Evolutionary conservation across 2,888 invertebrate genomes (phyloP).

Genomic region (Cosmorhoe ocellata): DNA sequence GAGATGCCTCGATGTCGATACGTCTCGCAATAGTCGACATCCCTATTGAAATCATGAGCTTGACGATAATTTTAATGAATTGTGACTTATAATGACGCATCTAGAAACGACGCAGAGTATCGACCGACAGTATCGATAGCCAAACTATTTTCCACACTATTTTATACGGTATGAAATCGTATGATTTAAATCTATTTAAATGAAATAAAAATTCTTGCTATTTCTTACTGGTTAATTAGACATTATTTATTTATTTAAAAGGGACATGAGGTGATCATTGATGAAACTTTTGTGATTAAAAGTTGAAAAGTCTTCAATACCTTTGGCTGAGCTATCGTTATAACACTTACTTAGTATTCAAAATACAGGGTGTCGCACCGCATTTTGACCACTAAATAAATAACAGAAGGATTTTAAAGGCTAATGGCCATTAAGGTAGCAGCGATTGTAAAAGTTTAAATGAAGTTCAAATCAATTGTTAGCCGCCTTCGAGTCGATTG

Average conservation of each 20-base stretch:
- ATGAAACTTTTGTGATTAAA: too few relatives aligned
- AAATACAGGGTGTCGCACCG: slow-evolving; percentile 20
- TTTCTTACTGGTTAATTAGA: too few relatives aligned
- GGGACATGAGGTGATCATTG: too few relatives aligned
- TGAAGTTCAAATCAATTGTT: slow-evolving; percentile 65
- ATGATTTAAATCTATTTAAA: neutral
- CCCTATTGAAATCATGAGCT: slow-evolving; percentile 75
- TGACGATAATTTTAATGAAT: slow-evolving; percentile 80
- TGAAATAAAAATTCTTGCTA: too few relatives aligned
- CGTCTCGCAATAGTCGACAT: slow-evolving; percentile 73
- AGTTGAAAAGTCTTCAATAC: too few relatives aligned
- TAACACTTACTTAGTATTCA: slow-evolving; percentile 3
- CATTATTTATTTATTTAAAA: too few relatives aligned
- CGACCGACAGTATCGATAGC: slow-evolving; percentile 41
- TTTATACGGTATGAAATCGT: slow-evolving; percentile 3
- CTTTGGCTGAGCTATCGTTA: too few relatives aligned
- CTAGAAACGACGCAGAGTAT: slow-evolving; percentile 55
- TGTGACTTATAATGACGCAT: slow-evolving; percentile 79
- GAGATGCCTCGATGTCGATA: slow-evolving; percentile 72
- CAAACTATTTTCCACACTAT: slow-evolving; percentile 12
- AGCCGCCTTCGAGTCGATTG: slow-evolving; percentile 56
- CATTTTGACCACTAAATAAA: slow-evolving; percentile 13
- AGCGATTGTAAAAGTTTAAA: slow-evolving; percentile 38
- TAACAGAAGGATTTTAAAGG: slow-evolving; percentile 37
- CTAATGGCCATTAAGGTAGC: slow-evolving; percentile 52